Evolutionary conservation across 1,140 invertebrate species (phyloP).

Genomic region (Scylla paramamosain): DNA sequence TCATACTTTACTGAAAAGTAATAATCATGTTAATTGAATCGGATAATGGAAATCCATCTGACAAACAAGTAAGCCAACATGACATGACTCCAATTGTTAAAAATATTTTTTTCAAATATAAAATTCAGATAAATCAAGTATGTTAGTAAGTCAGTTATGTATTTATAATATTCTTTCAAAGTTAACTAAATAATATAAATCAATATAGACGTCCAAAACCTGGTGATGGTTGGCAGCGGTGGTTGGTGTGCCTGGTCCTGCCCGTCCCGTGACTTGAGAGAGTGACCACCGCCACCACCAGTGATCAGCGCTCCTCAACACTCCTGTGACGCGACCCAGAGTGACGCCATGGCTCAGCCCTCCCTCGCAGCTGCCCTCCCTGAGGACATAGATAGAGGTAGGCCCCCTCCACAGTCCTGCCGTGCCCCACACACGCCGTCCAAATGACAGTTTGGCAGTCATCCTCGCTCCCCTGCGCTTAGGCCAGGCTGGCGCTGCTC

Average conservation of each 20-base stretch:
- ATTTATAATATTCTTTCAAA: no score
- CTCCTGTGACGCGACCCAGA: neutral
- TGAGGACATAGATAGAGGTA: constrained; percentile 65
- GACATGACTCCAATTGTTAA: neutral
- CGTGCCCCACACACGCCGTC: no score
- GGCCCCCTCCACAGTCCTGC: neutral
- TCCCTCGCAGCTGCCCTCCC: constrained; percentile 33
- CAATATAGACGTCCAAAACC: no score
- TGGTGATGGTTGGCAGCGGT: neutral
- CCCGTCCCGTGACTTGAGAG: constrained; percentile 52
- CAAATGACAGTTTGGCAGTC: no score
- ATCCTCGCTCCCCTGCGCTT: no score
- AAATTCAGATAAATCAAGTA: neutral
- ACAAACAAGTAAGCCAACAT: constrained; percentile 37
- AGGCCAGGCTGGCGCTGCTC: no score
- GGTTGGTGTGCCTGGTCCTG: neutral
- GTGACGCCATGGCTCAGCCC: neutral
- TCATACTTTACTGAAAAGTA: neutral
- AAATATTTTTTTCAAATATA: neutral
- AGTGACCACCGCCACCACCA: neutral
- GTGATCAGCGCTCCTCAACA: neutral
- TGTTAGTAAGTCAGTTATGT: no score
- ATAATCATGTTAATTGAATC: constrained; percentile 11
- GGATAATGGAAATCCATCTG: constrained; percentile 30
- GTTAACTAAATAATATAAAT: neutral